Conservation (phyloP, 2,888 invertebrate species). For the Tyria jacobaeae region DNA sequence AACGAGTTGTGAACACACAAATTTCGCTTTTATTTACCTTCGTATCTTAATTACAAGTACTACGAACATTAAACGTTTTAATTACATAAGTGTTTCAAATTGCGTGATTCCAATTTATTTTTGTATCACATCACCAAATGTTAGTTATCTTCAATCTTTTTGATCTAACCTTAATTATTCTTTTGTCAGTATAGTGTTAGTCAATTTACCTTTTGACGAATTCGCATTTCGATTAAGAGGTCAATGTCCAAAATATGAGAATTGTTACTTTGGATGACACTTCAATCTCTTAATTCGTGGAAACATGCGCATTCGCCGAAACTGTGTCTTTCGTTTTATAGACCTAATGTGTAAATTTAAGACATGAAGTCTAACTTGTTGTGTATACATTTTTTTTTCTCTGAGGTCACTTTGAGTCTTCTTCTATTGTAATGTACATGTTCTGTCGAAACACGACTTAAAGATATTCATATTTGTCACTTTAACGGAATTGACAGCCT, state of each 20-base stretch:
- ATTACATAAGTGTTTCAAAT: constrained; percentile 27
- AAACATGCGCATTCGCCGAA: constrained; percentile 9
- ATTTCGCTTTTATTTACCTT: constrained; percentile 48
- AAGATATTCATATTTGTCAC: background rate
- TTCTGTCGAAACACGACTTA: background rate
- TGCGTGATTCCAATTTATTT: constrained; percentile 27
- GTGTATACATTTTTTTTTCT: background rate
- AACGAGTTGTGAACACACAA: constrained; percentile 49
- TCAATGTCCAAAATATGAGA: constrained; percentile 21
- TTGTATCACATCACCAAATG: constrained; percentile 16
- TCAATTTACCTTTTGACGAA: constrained; percentile 10
- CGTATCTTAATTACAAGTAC: constrained; percentile 46
- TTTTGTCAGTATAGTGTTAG: constrained; percentile 3
- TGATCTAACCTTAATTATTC: constrained; percentile 1
- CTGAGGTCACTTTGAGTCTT: background rate
- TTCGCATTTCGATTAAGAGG: constrained; percentile 19
- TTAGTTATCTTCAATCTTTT: constrained; percentile 10
- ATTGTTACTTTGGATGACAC: constrained; percentile 16
- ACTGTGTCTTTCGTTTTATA: constrained; percentile 13
- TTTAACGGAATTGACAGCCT: background rate
- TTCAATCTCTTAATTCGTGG: constrained; percentile 7
- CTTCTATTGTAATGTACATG: background rate
- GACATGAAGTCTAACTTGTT: background rate
- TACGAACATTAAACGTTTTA: constrained; percentile 38
- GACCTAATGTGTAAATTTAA: constrained; percentile 6